Evolutionary conservation across 35 echinoderm and acorn worm species (phyloP).

Genomic region (Holothuria glaberrima): DNA sequence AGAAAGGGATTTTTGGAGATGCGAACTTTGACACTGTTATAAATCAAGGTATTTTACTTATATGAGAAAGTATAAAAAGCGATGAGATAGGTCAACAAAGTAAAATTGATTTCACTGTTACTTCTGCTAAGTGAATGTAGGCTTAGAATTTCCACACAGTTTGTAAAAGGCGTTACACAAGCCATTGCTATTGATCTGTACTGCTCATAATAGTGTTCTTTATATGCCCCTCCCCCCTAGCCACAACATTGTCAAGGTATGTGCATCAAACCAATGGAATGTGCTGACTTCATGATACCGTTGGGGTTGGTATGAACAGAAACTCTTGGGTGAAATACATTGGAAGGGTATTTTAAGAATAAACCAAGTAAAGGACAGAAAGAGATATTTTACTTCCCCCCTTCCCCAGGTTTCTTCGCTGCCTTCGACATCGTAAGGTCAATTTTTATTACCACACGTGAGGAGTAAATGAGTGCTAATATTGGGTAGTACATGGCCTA

Average conservation of each 20-base stretch:
- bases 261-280: background rate
- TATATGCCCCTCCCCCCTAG: background rate
- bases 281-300: background rate
- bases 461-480: too few species aligned
- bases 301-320: background rate
- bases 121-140: background rate
- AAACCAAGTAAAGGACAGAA: background rate
- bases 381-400: background rate
- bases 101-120: background rate
- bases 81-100: background rate
- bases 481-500: too few species aligned
- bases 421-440: too few species aligned
- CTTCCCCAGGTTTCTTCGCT: background rate
- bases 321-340: background rate
- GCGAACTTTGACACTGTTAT: background rate
- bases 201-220: background rate
- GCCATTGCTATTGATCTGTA: background rate
- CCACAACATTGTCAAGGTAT: background rate
- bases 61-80: background rate
- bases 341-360: background rate
- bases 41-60: conserved; percentile 9
- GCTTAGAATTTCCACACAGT: background rate
- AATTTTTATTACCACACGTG: too few species aligned
- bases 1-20: background rate
- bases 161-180: background rate